Evolutionary conservation across 1,140 invertebrate species (phyloP), one percentile per base, ranked within the genome.

Genomic region (Melitaea cinxia): DNA sequence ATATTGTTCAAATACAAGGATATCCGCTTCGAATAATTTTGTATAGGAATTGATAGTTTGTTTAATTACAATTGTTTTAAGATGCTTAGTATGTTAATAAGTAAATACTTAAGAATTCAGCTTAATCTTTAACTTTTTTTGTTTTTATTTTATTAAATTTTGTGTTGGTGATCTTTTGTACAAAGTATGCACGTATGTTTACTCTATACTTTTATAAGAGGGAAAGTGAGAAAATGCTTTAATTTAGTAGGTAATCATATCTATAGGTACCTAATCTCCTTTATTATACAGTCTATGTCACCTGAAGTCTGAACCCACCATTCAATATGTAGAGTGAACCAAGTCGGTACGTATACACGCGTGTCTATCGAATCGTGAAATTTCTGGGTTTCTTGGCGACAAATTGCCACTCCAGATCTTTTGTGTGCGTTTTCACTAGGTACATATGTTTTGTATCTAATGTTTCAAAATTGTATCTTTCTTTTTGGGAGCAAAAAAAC

Each of bases 361-460:
- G 12, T 56, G 35, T 56, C 59, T 53, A 53, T 53, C 49, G 49
- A 61, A 19, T 61, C 45, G 47, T 50, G 24, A 26, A 52, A 67
- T 58, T 58, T 58, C 21, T 54, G 28, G 64, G 58, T 70, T 56
- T 9, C 56, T 55, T 72, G 50, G 70, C 70, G 70, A 72, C 62
- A 72, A 72, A 72, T 72, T 72, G 60, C 42, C 39, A 57, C 47
- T 42, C 60, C 35, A 15, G 21, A n/a, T 9, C 6, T 49, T 4
- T 4, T 24, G 49, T 23, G 1, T 21, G 6, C 19, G 49, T 66
- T 66, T 24, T 3, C 56, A 47, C 59, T 42, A 12, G 6, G 12
- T n/a, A 2, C 12, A n/a, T 2, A n/a, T n/a, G n/a, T n/a, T n/a
- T n/a, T n/a, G n/a, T n/a, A n/a, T n/a, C n/a, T n/a, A n/a, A n/a